Percentiles rank a stretch among this genome's conserved stretches.
phyloP scores from a whole-genome alignment of 2,797 vertebrate species.

The Phrynocephalus guinanensis region DNA sequence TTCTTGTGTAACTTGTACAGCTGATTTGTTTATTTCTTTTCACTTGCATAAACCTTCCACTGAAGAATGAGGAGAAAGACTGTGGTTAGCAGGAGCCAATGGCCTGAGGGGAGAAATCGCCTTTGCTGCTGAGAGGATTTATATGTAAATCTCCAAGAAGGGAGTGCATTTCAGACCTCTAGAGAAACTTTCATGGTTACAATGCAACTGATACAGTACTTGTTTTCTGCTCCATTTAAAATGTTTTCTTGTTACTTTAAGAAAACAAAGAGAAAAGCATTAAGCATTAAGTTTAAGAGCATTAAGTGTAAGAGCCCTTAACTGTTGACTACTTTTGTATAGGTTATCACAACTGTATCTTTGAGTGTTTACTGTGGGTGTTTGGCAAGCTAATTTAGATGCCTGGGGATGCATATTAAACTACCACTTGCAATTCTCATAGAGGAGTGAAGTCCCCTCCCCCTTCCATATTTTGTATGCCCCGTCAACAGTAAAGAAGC shows the following conservation, averaged over 20 bases:
- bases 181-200: slow-evolving; percentile 39
- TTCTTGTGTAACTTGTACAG: slow-evolving; percentile 61
- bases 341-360: slow-evolving; percentile 33
- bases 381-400: slow-evolving; percentile 44
- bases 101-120: slow-evolving; percentile 62
- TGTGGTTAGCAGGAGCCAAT: slow-evolving; percentile 58
- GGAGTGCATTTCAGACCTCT: slow-evolving; percentile 58
- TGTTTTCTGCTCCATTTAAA: slow-evolving; percentile 49
- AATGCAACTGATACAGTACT: slow-evolving; percentile 55
- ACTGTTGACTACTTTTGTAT: slow-evolving; percentile 59
- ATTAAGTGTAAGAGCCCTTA: slow-evolving; percentile 44
- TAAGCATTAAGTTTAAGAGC: slow-evolving; percentile 25
- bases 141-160: slow-evolving; percentile 63
- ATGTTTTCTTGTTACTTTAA: slow-evolving; percentile 44
- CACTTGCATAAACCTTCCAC: slow-evolving; percentile 52
- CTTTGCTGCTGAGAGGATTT: slow-evolving; percentile 72
- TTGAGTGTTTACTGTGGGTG: slow-evolving; percentile 50
- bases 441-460: not conserved
- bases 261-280: slow-evolving; percentile 38
- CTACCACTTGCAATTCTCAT: slow-evolving; percentile 29
- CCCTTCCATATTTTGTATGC: not conserved
- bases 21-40: slow-evolving; percentile 71
- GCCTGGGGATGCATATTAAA: not conserved
- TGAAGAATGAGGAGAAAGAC: slow-evolving; percentile 48
- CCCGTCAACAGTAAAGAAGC: slow-evolving; percentile 34